Evolutionary conservation across 2,797 vertebrate genomes (phyloP).

Genomic region (Hozukius guyotensis): DNA sequence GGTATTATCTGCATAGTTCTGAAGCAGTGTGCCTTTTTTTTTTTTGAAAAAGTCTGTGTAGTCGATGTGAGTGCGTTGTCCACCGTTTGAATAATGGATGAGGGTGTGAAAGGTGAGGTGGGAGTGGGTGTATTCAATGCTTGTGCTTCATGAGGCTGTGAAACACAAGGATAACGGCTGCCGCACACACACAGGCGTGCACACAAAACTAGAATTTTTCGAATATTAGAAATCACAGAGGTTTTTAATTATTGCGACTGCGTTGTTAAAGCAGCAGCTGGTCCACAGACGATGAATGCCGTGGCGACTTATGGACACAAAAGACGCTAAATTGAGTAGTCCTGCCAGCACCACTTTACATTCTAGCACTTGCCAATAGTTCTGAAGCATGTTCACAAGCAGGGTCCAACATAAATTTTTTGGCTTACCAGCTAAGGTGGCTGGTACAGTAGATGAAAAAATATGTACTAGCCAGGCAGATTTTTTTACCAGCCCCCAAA

Average conservation of each 20-base stretch:
- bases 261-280: not conserved
- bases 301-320: not conserved
- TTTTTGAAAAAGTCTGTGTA: slow-evolving; percentile 5
- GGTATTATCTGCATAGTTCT: slow-evolving; percentile 57
- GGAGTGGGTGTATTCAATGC: slow-evolving; percentile 60
- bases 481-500: no score
- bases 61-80: slow-evolving; percentile 54
- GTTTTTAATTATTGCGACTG: not conserved
- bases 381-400: not conserved
- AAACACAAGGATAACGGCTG: slow-evolving; percentile 7
- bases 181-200: not conserved
- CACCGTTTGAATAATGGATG: slow-evolving; percentile 73
- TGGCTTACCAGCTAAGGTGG: no score
- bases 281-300: not conserved
- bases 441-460: no score
- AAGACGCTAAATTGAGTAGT: not conserved
- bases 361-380: not conserved
- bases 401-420: not conserved
- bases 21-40: slow-evolving; percentile 23
- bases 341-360: not conserved
- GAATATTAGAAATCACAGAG: not conserved
- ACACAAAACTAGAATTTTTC: not conserved
- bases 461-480: no score
- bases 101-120: slow-evolving; percentile 61
- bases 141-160: slow-evolving; percentile 27